These are phyloP conservation scores for Caranx ignobilis DNA, from an alignment of 2,113 vertebrate species.

Conservation along the genomic window DNA sequence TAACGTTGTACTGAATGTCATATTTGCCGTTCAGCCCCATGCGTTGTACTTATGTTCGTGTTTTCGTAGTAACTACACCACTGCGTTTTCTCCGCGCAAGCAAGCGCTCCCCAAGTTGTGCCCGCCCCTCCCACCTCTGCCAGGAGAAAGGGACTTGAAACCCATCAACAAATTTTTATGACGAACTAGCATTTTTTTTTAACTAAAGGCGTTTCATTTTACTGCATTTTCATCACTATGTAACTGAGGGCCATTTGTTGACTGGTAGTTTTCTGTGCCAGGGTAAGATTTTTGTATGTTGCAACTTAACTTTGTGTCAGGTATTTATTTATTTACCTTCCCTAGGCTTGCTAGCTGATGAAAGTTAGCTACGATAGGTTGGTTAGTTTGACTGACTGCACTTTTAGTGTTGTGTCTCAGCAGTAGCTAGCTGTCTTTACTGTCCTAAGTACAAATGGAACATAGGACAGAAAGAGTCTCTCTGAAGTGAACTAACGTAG, in stretches of 20 bases:
- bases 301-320: slow-evolving; percentile 24
- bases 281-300: slow-evolving; percentile 39
- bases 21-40: background rate
- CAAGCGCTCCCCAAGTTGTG: slow-evolving; percentile 25
- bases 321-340: slow-evolving; percentile 57
- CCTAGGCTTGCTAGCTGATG: slow-evolving; percentile 66
- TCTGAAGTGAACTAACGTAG: background rate
- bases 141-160: slow-evolving; percentile 62
- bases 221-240: slow-evolving; percentile 50
- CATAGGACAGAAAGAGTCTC: background rate
- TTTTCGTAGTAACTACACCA: background rate
- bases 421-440: background rate
- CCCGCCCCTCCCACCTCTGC: slow-evolving; percentile 69
- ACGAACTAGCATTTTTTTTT: slow-evolving; percentile 58
- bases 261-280: background rate
- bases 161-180: slow-evolving; percentile 56
- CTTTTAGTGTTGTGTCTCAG: background rate
- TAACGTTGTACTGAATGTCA: background rate
- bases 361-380: slow-evolving; percentile 55
- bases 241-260: slow-evolving; percentile 8
- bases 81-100: slow-evolving; percentile 63
- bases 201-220: background rate
- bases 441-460: background rate
- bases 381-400: background rate
- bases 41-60: background rate